Percentiles rank a stretch among this genome's conserved stretches.
Conservation (phyloP, 2,888 invertebrate species). For the Neoaliturus tenellus region DNA sequence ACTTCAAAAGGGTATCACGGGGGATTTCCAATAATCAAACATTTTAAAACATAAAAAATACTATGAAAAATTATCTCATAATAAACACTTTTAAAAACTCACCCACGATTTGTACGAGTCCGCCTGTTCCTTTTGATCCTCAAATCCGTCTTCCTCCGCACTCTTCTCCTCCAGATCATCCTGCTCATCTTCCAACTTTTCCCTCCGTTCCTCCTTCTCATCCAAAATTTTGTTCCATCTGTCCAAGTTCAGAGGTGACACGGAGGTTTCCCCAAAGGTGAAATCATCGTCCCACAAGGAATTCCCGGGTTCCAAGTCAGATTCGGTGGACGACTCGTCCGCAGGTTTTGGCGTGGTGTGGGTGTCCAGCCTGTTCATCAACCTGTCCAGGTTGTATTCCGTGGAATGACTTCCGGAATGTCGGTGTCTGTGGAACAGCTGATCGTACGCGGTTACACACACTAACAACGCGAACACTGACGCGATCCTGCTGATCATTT, state of each 20-base stretch:
- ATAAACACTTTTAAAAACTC: neutral
- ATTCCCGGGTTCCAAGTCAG: slow-evolving; percentile 18
- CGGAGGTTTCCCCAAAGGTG: slow-evolving; percentile 58
- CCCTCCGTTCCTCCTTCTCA: slow-evolving; percentile 69
- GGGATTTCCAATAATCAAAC: too few relatives aligned
- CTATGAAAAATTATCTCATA: neutral
- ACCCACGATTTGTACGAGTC: slow-evolving; percentile 55
- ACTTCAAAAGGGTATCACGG: too few relatives aligned
- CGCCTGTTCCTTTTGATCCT: slow-evolving; percentile 51
- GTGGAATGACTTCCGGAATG: neutral
- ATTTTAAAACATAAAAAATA: neutral
- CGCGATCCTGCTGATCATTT: neutral
- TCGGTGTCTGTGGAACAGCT: neutral
- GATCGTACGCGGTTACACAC: neutral
- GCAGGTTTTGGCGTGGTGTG: slow-evolving; percentile 43
- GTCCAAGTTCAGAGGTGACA: slow-evolving; percentile 29
- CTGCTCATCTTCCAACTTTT: slow-evolving; percentile 67
- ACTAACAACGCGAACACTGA: neutral
- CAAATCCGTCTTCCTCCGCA: slow-evolving; percentile 34
- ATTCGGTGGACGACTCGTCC: slow-evolving; percentile 48
- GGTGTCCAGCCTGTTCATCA: slow-evolving; percentile 50
- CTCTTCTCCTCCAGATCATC: slow-evolving; percentile 61
- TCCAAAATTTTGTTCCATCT: slow-evolving; percentile 21
- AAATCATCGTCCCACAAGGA: slow-evolving; percentile 33
- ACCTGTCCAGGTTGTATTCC: slow-evolving; percentile 44